phyloP scores from a whole-genome alignment of 2,113 vertebrate genomes.

The Gnathonemus echidnorhynchus region DNA sequence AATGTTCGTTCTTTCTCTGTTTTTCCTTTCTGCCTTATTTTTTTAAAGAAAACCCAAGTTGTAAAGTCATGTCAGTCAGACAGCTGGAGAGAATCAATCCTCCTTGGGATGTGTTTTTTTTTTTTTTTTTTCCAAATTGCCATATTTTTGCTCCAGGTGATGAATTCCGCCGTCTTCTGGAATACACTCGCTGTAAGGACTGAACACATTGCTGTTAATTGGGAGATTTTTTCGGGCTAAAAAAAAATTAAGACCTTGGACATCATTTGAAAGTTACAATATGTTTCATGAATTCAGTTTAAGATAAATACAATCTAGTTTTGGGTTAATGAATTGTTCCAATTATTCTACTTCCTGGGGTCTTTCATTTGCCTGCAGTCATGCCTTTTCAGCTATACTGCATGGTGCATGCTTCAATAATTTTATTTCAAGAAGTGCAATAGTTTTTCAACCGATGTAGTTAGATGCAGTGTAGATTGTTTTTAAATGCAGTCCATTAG shows the following conservation, averaged over 20 bases:
- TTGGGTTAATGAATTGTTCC: background rate
- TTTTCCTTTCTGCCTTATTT: background rate
- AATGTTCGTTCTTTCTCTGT: background rate
- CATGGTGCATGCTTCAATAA: background rate
- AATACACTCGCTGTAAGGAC: background rate
- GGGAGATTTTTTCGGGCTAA: background rate
- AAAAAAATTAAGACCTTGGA: background rate
- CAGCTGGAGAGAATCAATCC: background rate
- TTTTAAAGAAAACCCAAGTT: background rate
- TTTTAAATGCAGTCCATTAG: background rate
- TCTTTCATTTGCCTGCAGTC: background rate
- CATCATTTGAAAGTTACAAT: background rate
- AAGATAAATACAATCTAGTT: background rate
- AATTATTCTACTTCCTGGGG: background rate
- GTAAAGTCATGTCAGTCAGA: constrained; percentile 11
- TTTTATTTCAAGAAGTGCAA: background rate
- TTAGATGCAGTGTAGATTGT: background rate
- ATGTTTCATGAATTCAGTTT: background rate
- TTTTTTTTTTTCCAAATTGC: background rate
- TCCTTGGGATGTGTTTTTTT: background rate
- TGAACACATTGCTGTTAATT: background rate
- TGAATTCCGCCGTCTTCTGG: background rate
- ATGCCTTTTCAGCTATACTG: background rate
- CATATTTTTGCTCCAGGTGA: background rate
- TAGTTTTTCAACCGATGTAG: background rate